Evolutionary conservation across 2,113 vertebrate species (phyloP), one percentile per base, ranked within the genome.

Genomic region (Brachypodius melanocephalos): DNA sequence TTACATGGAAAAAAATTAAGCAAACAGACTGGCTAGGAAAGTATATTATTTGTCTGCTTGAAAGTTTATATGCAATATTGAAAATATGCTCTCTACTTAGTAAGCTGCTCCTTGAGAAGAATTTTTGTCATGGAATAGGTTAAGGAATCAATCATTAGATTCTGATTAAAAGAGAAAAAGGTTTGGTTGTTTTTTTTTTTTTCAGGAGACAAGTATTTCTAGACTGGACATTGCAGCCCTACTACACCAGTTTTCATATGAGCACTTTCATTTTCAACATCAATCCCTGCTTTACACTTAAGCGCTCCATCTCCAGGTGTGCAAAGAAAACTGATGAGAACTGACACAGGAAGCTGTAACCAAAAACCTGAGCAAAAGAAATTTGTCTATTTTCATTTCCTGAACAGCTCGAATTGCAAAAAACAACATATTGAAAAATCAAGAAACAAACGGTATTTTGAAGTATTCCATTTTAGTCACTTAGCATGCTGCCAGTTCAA

Each of bases 381-480:
- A 82, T 29, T 58, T 88, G 94, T 93, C 95, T 97, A 18, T 96
- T 97, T 95, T 96, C 94, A 92, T 80, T 96, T 96, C 94, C 95
- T 94, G 76, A 94, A 32, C 51, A 71, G 36, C 28, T 69, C 3
- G 15, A 86, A 72, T 36, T 81, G 63, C n/a, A 59, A 43, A 79
- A 83, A 24, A 73, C 59, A 74, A 90, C 63, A 75, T 52, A 77
- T 3, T 79, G 42, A 78, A 81, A 89, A 93, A 67, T 59, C 17
- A 71, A 38, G 80, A 78, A 77, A 86, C 5, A 48, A 84, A 61
- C 0, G 3, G 6, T 75, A 55, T 59, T 88, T 86, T 78, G 17
- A 89, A 85, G 36, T 8, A 17, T 45, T 86, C 16, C 31, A 45
- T 71, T 90, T 86, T 48, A 88, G 72, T 45, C n/a, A 61, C 43